Evolutionary conservation across 2,888 invertebrate species (phyloP).

Genomic region (Drosophila infuscata): DNA sequence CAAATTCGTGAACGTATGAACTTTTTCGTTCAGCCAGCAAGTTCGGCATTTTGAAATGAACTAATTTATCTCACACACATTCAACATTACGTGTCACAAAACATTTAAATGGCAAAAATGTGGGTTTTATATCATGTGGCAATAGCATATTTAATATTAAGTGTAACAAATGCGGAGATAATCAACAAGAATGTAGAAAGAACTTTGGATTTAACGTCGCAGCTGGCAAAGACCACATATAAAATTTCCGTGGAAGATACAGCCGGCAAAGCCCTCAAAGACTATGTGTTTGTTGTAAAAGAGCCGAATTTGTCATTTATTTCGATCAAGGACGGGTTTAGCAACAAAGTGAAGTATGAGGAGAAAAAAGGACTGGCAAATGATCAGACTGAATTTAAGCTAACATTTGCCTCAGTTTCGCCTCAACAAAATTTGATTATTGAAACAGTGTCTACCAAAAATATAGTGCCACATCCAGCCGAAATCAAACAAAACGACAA

Average conservation of each 20-base stretch:
- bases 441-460: conserved; percentile 91
- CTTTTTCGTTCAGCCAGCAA: neutral
- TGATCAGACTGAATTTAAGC: conserved; percentile 87
- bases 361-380: conserved; percentile 85
- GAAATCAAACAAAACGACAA: conserved; percentile 96
- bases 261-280: conserved; percentile 89
- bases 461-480: conserved; percentile 93
- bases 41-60: conserved; percentile 26
- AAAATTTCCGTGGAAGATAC: conserved; percentile 94
- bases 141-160: conserved; percentile 24
- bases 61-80: conserved; percentile 23
- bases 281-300: conserved; percentile 89
- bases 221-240: conserved; percentile 93
- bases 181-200: conserved; percentile 93
- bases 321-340: conserved; percentile 88
- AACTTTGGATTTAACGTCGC: conserved; percentile 94
- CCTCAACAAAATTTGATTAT: conserved; percentile 85
- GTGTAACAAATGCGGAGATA: conserved; percentile 87
- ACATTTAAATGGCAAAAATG: conserved; percentile 38
- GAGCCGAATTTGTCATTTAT: conserved; percentile 90
- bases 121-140: conserved; percentile 26
- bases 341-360: conserved; percentile 87
- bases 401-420: conserved; percentile 85
- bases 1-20: neutral
- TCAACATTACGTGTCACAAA: conserved; percentile 56